These are phyloP conservation scores for Wiebesia pumilae DNA, from an alignment of 1,140 invertebrate species.

Conservation along the genomic window DNA sequence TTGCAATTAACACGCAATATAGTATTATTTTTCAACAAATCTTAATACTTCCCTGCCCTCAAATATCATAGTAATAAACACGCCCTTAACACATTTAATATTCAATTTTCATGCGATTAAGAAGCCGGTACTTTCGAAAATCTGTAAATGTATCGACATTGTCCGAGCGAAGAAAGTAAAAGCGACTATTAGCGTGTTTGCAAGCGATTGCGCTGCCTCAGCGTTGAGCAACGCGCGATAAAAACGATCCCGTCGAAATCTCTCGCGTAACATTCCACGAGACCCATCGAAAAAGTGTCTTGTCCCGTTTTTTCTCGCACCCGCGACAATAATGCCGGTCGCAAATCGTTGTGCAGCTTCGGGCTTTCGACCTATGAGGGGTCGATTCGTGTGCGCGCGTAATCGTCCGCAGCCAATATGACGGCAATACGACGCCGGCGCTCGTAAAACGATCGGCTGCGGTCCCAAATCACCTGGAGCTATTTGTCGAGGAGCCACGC, in stretches of 20 bases:
- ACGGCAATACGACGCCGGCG: background rate
- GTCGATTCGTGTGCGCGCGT: too few species aligned
- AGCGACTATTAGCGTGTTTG: background rate
- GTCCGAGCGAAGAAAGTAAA: conserved; percentile 2
- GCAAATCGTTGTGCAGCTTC: background rate
- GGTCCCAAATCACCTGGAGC: too few species aligned
- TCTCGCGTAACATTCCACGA: background rate
- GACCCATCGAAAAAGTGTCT: background rate
- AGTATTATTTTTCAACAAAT: too few species aligned
- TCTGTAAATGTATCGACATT: background rate
- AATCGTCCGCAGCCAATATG: background rate
- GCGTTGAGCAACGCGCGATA: background rate
- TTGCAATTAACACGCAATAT: too few species aligned
- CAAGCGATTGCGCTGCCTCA: background rate
- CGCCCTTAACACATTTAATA: too few species aligned
- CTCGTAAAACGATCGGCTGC: background rate
- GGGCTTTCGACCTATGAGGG: background rate
- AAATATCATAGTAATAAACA: too few species aligned
- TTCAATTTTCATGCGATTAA: background rate
- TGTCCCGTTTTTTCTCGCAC: background rate
- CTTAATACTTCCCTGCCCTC: too few species aligned
- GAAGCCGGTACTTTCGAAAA: background rate
- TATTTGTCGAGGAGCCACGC: background rate
- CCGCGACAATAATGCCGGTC: background rate
- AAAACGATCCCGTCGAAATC: conserved; percentile 1